These are phyloP conservation scores for Parazoanthus atlanticus DNA, from an alignment of 92 coral and sea anemone genomes.

Conservation along the genomic window DNA sequence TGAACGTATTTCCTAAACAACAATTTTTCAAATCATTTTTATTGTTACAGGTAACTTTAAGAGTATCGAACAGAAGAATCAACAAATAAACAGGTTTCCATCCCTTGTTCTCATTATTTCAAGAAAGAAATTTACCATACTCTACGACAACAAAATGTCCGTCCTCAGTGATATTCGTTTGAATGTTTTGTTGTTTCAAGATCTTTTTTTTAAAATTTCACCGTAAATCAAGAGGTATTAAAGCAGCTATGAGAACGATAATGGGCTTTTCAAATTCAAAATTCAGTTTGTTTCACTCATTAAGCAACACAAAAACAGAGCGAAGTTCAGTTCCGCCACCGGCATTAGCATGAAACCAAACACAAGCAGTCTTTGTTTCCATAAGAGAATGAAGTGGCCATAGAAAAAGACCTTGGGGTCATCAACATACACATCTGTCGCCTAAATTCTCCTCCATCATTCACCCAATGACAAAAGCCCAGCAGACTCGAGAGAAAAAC, in stretches of 20 bases:
- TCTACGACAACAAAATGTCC: not conserved
- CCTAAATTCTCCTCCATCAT: slow-evolving; percentile 2
- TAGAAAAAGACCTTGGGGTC: not conserved
- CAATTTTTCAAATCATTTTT: not conserved
- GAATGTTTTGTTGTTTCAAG: not conserved
- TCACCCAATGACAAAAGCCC: slow-evolving; percentile 32
- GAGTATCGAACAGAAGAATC: not conserved
- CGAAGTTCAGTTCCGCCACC: slow-evolving; percentile 11
- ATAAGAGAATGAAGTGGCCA: slow-evolving; percentile 15
- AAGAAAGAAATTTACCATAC: not conserved
- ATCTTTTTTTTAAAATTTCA: not conserved
- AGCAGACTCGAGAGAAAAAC: slow-evolving; percentile 6
- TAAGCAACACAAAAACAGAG: slow-evolving; percentile 18
- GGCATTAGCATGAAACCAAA: slow-evolving; percentile 12
- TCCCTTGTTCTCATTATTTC: not conserved
- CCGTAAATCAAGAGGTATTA: not conserved
- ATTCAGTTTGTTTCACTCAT: not conserved
- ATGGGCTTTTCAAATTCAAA: slow-evolving; percentile 1
- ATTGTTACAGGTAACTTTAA: not conserved
- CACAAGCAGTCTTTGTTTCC: not conserved
- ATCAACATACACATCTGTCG: slow-evolving; percentile 32
- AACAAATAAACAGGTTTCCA: not conserved
- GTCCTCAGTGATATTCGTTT: not conserved
- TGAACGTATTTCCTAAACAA: not conserved
- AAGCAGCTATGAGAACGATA: not conserved